Conservation (phyloP, 1,140 invertebrate genomes). For the Apis mellifera region DNA sequence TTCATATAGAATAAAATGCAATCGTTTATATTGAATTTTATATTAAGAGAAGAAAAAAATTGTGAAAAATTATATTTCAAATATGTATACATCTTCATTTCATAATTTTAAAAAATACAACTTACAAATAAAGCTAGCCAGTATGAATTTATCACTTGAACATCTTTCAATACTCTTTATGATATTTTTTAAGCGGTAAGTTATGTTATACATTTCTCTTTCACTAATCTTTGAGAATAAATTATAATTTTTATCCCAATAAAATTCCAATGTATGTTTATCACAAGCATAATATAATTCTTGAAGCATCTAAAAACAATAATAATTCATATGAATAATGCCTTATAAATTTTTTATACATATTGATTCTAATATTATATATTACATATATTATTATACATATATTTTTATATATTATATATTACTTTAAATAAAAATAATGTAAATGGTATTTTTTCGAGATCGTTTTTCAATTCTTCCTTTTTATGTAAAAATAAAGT, state of each 20-base stretch:
- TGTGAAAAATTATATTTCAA: background rate
- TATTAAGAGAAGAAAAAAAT: background rate
- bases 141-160: constrained; percentile 30
- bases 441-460: background rate
- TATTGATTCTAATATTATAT: background rate
- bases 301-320: constrained; percentile 66
- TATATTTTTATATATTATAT: background rate
- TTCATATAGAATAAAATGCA: background rate
- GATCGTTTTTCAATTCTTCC: background rate
- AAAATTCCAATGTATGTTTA: constrained; percentile 37
- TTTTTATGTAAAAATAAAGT: constrained; percentile 63
- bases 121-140: constrained; percentile 64
- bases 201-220: constrained; percentile 29
- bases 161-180: constrained; percentile 46
- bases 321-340: constrained; percentile 9
- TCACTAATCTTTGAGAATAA: constrained; percentile 47
- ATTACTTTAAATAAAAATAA: constrained; percentile 45
- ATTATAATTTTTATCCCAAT: constrained; percentile 64
- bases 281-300: constrained; percentile 47
- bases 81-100: background rate
- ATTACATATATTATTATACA: no score
- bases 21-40: background rate
- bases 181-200: constrained; percentile 42
- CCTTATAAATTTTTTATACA: constrained; percentile 10
- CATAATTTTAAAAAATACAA: constrained; percentile 15